Conservation (phyloP, 2,113 vertebrate species). For the Bothrops jararaca region DNA sequence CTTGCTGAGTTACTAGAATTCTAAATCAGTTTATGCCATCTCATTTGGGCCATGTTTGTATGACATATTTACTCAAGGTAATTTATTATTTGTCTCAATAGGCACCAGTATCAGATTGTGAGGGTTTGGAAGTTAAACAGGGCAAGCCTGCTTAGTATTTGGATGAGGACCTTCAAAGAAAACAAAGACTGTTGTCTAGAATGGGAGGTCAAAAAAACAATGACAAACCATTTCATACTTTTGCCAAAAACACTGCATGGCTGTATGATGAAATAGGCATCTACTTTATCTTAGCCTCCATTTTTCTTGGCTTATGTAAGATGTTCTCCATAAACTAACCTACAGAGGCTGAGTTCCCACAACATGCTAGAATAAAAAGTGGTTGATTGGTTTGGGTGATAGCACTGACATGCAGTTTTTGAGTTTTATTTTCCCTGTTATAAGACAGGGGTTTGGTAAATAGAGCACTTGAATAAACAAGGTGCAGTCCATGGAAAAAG, state of each 20-base stretch:
- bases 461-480: neutral
- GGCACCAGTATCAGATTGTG: neutral
- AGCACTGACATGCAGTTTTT: neutral
- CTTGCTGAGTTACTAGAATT: neutral
- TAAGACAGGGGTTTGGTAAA: neutral
- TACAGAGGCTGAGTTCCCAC: neutral
- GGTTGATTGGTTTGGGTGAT: neutral
- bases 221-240: neutral
- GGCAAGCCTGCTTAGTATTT: neutral
- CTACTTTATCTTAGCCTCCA: neutral
- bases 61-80: neutral
- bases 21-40: neutral
- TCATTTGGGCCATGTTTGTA: neutral
- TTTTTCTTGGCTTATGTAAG: neutral
- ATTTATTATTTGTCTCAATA: neutral
- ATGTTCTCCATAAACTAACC: neutral
- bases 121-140: neutral
- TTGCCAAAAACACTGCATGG: neutral
- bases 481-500: neutral
- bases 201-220: neutral
- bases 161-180: neutral
- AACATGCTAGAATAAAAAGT: neutral
- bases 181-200: neutral
- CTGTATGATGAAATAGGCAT: neutral
- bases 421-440: neutral